Evolutionary conservation across 2,113 vertebrate species (phyloP).

Genomic region (Polypterus senegalus): DNA sequence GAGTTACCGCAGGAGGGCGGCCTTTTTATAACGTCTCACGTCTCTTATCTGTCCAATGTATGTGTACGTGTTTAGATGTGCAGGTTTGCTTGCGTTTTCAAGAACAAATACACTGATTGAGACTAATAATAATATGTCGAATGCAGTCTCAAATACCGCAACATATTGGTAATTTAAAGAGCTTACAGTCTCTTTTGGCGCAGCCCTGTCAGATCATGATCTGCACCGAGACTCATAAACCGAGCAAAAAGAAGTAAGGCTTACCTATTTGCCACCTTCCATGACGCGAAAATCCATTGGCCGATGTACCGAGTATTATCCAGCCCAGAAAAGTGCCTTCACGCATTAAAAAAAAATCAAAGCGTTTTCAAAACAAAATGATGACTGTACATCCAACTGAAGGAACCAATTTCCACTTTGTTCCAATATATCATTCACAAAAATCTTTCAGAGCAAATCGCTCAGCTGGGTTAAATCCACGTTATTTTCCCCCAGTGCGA

Average conservation of each 20-base stretch:
- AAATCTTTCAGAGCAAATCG: constrained; percentile 11
- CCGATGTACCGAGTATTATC: constrained; percentile 31
- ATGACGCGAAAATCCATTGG: constrained; percentile 51
- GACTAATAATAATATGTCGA: too few relatives aligned
- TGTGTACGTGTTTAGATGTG: too few relatives aligned
- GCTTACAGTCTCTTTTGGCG: too few relatives aligned
- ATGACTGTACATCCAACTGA: constrained; percentile 34
- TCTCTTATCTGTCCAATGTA: too few relatives aligned
- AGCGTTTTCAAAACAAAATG: constrained; percentile 18
- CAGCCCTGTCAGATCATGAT: too few relatives aligned
- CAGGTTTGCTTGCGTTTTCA: too few relatives aligned
- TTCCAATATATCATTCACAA: constrained; percentile 19
- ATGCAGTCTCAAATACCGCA: too few relatives aligned
- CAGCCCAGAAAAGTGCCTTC: constrained; percentile 27
- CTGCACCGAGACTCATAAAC: too few relatives aligned
- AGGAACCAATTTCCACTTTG: background rate
- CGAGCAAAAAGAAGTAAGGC: constrained; percentile 20
- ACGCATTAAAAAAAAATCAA: constrained; percentile 25
- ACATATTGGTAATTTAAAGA: too few relatives aligned
- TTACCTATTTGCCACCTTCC: constrained; percentile 52
- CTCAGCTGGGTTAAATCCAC: too few relatives aligned
- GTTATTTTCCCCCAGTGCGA: too few relatives aligned
- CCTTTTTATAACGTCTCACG: constrained; percentile 12
- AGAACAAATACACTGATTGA: too few relatives aligned
- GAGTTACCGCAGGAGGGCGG: constrained; percentile 44